Evolutionary conservation across 2,113 vertebrate species (phyloP).

Genomic region (Manacus vitellinus): DNA sequence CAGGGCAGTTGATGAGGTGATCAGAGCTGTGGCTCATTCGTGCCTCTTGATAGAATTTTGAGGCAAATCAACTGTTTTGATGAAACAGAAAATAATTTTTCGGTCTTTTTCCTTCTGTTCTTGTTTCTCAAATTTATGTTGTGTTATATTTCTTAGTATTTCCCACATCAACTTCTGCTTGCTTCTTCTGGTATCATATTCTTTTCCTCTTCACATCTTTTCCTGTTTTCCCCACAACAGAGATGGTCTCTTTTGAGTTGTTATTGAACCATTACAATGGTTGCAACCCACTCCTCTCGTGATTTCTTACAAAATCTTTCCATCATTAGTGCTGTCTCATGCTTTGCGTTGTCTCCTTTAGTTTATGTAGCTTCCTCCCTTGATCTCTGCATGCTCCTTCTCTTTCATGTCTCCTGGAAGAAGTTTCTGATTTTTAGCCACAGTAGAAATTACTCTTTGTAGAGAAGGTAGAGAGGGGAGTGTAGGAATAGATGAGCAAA

Average conservation of each 20-base stretch:
- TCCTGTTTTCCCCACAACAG: not conserved
- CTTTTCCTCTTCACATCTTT: not conserved
- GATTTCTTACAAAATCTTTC: not conserved
- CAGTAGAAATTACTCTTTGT: not conserved
- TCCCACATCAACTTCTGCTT: not conserved
- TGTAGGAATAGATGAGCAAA: not conserved
- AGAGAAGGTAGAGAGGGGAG: not conserved
- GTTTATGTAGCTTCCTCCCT: not conserved
- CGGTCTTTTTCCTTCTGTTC: too few species aligned
- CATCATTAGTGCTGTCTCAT: not conserved
- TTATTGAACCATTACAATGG: rapidly evolving
- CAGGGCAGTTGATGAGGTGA: not conserved
- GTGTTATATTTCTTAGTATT: not conserved
- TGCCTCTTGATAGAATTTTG: not conserved
- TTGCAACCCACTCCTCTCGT: not conserved
- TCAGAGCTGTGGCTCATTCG: not conserved
- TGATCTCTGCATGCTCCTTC: not conserved
- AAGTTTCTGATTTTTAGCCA: not conserved
- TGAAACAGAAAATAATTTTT: not conserved
- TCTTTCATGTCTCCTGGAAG: not conserved
- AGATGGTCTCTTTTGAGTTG: not conserved
- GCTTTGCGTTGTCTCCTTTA: not conserved
- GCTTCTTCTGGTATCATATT: not conserved
- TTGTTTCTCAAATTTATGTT: not conserved
- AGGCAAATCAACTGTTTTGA: not conserved